Percentiles rank a stretch among this genome's conserved stretches.
Conservation (phyloP, 2,113 vertebrate genomes). For the Rhea pennata region DNA sequence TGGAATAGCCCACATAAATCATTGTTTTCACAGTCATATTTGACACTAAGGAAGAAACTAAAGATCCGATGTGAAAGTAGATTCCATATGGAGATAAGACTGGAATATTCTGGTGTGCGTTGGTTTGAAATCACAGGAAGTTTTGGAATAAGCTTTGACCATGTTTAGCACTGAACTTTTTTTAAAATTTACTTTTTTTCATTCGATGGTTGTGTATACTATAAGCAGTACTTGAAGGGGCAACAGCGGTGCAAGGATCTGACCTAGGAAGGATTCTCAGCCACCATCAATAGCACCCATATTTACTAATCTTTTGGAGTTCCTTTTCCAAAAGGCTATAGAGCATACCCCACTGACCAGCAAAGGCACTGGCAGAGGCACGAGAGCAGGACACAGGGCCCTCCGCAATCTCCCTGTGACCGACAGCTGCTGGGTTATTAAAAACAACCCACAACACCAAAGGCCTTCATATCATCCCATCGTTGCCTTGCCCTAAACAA, state of each 20-base stretch:
- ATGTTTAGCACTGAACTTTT: not conserved
- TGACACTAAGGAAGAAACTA: not conserved
- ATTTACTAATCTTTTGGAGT: not conserved
- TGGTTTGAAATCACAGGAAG: not conserved
- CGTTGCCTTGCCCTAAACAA: not conserved
- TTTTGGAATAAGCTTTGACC: not conserved
- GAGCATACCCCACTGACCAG: fast-evolving
- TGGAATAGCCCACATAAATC: not conserved
- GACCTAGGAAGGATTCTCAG: not conserved
- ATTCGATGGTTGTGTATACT: not conserved
- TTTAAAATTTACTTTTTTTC: not conserved
- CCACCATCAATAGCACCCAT: not conserved
- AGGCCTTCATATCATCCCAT: not conserved
- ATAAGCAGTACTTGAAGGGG: not conserved
- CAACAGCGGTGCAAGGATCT: not conserved
- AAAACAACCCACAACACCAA: not conserved
- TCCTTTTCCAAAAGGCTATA: not conserved
- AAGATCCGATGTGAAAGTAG: not conserved
- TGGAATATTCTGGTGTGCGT: not conserved
- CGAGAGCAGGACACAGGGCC: fast-evolving
- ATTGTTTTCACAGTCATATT: not conserved
- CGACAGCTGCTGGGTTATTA: not conserved
- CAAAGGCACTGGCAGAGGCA: not conserved
- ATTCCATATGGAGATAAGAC: not conserved
- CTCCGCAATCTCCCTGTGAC: not conserved